These are phyloP conservation scores for Helarctos malayanus DNA, from an alignment of 2,797 vertebrate genomes.

Conservation along the genomic window DNA sequence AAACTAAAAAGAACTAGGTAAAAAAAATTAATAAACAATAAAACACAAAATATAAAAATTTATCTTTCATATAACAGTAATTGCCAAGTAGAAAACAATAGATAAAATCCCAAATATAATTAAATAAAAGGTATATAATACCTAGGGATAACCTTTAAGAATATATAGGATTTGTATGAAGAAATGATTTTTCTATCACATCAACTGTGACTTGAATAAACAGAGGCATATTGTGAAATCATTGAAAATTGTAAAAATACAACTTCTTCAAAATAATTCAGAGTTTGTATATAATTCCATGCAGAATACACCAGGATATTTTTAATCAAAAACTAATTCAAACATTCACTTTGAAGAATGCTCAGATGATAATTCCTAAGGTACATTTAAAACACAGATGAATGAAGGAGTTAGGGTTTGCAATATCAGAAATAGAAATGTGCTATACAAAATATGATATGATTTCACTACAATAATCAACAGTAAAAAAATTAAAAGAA, in stretches of 20 bases:
- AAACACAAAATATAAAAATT: background rate
- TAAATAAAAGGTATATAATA: constrained; percentile 44
- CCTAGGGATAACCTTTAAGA: constrained; percentile 43
- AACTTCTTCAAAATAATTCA: constrained; percentile 17
- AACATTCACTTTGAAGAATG: constrained; percentile 3
- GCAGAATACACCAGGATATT: background rate
- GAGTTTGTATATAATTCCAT: background rate
- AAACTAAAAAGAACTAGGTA: constrained; percentile 7
- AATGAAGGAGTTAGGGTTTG: background rate
- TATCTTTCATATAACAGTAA: constrained; percentile 3
- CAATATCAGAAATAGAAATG: background rate
- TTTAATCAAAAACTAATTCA: constrained; percentile 49
- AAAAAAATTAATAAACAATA: constrained; percentile 28
- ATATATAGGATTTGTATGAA: background rate
- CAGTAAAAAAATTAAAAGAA: constrained; percentile 24
- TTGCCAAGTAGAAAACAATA: background rate
- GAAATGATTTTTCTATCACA: background rate
- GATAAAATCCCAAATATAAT: background rate
- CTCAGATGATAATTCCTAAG: background rate
- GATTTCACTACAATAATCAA: background rate
- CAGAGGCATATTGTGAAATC: background rate
- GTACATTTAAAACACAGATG: background rate
- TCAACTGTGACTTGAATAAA: background rate
- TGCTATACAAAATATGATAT: background rate
- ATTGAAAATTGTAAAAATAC: background rate